These are phyloP conservation scores for Tadarida brasiliensis DNA, from an alignment of 2,797 vertebrate genomes.

Conservation along the genomic window DNA sequence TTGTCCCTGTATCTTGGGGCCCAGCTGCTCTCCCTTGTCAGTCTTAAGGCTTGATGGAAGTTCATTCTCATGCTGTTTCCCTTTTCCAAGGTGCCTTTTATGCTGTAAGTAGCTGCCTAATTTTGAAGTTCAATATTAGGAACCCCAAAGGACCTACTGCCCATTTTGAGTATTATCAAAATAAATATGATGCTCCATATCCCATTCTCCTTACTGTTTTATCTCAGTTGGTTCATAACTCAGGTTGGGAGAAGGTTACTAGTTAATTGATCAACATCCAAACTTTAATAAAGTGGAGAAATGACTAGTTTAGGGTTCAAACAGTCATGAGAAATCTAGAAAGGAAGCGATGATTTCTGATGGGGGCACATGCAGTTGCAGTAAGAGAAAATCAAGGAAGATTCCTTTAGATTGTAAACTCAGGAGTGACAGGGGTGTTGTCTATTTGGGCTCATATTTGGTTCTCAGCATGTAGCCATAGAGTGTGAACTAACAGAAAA, in stretches of 20 bases:
- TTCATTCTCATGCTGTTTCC: background rate
- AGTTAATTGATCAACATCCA: background rate
- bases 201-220: background rate
- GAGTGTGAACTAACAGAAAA: background rate
- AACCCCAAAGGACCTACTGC: background rate
- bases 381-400: background rate
- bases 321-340: background rate
- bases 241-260: background rate
- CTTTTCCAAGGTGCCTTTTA: background rate
- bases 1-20: background rate
- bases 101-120: background rate
- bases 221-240: background rate
- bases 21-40: background rate
- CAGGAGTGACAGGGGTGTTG: background rate
- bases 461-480: background rate
- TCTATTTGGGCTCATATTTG: background rate
- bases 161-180: background rate
- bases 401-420: background rate
- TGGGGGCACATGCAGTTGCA: background rate
- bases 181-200: background rate
- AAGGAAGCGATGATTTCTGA: background rate
- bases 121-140: background rate
- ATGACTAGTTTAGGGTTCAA: background rate
- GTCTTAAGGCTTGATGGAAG: background rate
- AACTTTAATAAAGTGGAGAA: background rate